Conservation (phyloP, 1,140 invertebrate species). For the Drosophila truncata region DNA sequence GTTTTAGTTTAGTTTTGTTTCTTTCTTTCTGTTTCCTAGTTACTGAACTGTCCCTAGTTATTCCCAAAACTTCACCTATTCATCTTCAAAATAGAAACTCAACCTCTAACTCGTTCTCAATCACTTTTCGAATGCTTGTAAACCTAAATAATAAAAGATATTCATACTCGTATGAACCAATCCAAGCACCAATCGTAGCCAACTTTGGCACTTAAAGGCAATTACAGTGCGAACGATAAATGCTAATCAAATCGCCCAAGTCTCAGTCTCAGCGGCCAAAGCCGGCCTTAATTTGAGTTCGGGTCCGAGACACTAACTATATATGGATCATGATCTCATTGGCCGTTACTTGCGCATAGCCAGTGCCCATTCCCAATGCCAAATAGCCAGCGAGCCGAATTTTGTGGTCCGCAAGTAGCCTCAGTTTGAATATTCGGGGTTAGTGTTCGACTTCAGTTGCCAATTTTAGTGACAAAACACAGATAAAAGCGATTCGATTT, state of each 20-base stretch:
- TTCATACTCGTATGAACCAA: not conserved
- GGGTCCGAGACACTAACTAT: constrained; percentile 29
- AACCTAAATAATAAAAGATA: not conserved
- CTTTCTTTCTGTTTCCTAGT: not conserved
- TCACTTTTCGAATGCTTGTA: not conserved
- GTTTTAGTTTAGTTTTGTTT: not conserved
- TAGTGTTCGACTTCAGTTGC: constrained; percentile 72
- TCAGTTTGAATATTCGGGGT: constrained; percentile 37
- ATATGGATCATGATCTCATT: constrained; percentile 79
- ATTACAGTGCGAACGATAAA: constrained; percentile 62
- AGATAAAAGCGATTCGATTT: constrained; percentile 76
- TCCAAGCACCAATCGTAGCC: constrained; percentile 11
- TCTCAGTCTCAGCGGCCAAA: constrained; percentile 41
- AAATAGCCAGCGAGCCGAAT: constrained; percentile 15
- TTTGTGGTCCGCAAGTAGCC: constrained; percentile 57
- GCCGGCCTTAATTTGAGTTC: constrained; percentile 41
- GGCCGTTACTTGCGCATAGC: constrained; percentile 58
- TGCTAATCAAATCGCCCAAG: constrained; percentile 59
- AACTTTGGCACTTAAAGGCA: constrained; percentile 32
- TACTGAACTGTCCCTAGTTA: not conserved
- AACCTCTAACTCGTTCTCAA: not conserved
- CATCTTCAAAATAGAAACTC: not conserved
- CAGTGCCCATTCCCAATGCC: constrained; percentile 50
- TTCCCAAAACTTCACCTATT: not conserved
- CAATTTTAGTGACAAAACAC: constrained; percentile 77